Evolutionary conservation across 2,888 invertebrate species (phyloP), one percentile per base, ranked within the genome.

Genomic region (Neoscelio sp.): DNA sequence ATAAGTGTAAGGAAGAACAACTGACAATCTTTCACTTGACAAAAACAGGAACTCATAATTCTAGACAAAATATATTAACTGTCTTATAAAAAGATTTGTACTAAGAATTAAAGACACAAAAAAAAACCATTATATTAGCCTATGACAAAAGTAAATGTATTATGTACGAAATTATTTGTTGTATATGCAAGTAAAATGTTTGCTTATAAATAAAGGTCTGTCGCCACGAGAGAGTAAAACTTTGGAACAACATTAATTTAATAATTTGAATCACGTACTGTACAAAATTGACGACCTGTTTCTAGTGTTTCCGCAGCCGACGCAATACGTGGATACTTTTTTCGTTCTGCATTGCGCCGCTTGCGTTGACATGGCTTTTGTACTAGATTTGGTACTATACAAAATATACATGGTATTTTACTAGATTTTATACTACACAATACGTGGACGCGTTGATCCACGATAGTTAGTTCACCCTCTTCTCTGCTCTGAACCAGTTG

Each of bases 261-360:
- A 44, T 7, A 46, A 8, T 30, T 38, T 48, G 33, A 73, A 78
- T 18, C 78, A 78, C 4, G 68, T 54, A 28, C 48, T 62, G 42
- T 74, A 78, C 23, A 78, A 18, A 18, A 73, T 64, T 0, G 74
- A 74, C 12, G 78, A 74, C 35, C 78, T 62, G 64, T 74, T 74
- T 56, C 78, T 73, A 6, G 78, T 52, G 30, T 78, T 78, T 30
- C 48, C 10, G 23, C 78, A 78, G 10, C 74, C 78, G 13, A 74
- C 40, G 48, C 78, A 78, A 65, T 48, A 78, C 2, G 78, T 74
- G 5, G 78, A 78, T n/a, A 78, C 78, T 70, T 78, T 78, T 70
- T 65, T 68, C 20, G 78, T 78, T 38, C 78, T 62, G 42, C 74
- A 74, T 35, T 78, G 74, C 4, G 78, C 78, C 35, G 64, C 68